phyloP scores from a whole-genome alignment of 2,113 vertebrate species.

The Pachypanchax playfairii region DNA sequence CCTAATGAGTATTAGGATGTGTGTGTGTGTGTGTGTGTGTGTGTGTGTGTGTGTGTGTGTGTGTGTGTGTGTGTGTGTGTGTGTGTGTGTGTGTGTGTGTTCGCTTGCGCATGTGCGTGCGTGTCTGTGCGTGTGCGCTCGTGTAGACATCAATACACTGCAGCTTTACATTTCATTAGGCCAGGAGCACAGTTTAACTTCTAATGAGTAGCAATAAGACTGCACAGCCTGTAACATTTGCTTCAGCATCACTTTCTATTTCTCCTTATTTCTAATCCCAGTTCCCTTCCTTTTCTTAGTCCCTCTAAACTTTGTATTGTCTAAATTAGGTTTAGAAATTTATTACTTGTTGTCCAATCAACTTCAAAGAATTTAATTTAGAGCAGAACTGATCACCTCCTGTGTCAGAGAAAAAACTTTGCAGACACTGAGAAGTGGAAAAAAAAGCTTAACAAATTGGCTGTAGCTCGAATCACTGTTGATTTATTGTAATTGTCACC shows the following conservation, averaged over 20 bases:
- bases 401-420: not conserved
- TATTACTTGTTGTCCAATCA: conserved; percentile 30
- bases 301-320: conserved; percentile 14
- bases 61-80: too few relatives aligned
- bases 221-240: conserved; percentile 47
- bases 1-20: conserved; percentile 45
- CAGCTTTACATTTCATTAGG: conserved; percentile 77
- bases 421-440: not conserved
- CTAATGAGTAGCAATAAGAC: conserved; percentile 75
- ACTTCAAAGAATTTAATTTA: conserved; percentile 1
- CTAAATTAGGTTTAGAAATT: conserved; percentile 28
- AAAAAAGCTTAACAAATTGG: conserved; percentile 23
- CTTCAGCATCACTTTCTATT: conserved; percentile 12
- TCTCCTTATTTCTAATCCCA: conserved; percentile 24
- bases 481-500: conserved; percentile 52
- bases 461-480: conserved; percentile 29
- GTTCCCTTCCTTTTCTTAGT: conserved; percentile 1
- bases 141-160: conserved; percentile 59
- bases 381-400: conserved; percentile 19
- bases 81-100: conserved; percentile 2
- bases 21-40: conserved; percentile 1
- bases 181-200: conserved; percentile 71
- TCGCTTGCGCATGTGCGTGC: too few relatives aligned
- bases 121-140: too few relatives aligned
- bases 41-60: conserved; percentile 11